Conservation (phyloP, 1,140 invertebrate genomes). For the Musca domestica region DNA sequence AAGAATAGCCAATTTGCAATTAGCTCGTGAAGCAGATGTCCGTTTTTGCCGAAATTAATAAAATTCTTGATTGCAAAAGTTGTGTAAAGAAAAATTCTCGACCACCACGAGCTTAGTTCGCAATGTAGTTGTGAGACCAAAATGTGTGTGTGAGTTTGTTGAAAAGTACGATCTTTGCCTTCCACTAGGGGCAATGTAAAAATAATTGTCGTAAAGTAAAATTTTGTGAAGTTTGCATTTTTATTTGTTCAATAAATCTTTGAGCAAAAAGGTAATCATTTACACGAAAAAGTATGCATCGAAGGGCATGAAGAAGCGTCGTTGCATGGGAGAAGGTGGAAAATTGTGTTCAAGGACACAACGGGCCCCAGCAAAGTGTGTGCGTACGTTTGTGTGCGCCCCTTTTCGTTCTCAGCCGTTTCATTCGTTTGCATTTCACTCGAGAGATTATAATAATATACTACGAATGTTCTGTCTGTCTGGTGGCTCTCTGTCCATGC, state of each 20-base stretch:
- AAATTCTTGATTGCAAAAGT: not conserved
- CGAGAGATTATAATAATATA: not conserved
- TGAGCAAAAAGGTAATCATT: not conserved
- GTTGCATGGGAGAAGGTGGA: constrained; percentile 21
- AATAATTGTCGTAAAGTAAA: not conserved
- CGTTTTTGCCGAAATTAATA: constrained; percentile 19
- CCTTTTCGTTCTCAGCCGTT: not conserved
- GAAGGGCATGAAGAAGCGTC: constrained; percentile 17
- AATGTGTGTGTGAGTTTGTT: not conserved
- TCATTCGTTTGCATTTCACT: not conserved
- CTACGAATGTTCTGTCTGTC: not conserved
- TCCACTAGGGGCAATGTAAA: not conserved
- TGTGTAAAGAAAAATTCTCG: constrained; percentile 14
- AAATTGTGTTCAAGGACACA: constrained; percentile 23
- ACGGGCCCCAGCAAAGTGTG: constrained; percentile 10
- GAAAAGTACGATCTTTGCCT: not conserved
- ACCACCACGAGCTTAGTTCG: constrained; percentile 8
- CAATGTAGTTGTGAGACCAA: too few relatives aligned
- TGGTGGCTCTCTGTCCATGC: not conserved
- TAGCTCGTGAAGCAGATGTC: constrained; percentile 14
- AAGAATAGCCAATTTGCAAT: not conserved
- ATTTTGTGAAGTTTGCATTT: not conserved
- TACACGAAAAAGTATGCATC: not conserved
- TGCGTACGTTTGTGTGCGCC: not conserved
- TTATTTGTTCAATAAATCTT: constrained; percentile 59